Percentiles rank a stretch among this genome's conserved stretches.
phyloP scores from a whole-genome alignment of 2,113 vertebrate species.

The Phrynocephalus versicolor region DNA sequence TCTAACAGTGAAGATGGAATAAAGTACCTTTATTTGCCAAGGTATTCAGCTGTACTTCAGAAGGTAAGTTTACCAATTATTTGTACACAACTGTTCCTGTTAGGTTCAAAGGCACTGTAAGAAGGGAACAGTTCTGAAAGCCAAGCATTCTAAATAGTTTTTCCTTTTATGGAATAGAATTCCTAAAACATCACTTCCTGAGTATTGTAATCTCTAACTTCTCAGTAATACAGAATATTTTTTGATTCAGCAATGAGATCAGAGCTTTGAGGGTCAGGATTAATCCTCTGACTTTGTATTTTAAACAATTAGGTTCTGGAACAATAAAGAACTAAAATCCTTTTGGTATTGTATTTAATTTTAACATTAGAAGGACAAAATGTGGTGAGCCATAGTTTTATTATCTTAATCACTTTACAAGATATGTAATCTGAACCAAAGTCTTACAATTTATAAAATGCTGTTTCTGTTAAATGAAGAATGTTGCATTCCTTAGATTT shows the following conservation, averaged over 20 bases:
- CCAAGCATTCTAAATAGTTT: slow-evolving; percentile 76
- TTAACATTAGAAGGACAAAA: slow-evolving; percentile 55
- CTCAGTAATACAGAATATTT: slow-evolving; percentile 65
- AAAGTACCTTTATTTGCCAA: slow-evolving; percentile 45
- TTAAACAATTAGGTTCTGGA: slow-evolving; percentile 75
- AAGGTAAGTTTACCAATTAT: slow-evolving; percentile 63
- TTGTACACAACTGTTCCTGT: slow-evolving; percentile 47
- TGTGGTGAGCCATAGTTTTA: background rate
- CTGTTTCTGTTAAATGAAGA: slow-evolving; percentile 25
- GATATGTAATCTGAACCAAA: background rate
- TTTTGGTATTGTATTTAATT: slow-evolving; percentile 26
- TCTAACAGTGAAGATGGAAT: slow-evolving; percentile 43
- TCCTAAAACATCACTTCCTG: slow-evolving; percentile 75
- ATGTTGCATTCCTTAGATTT: background rate
- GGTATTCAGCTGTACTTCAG: slow-evolving; percentile 36
- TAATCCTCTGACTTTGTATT: slow-evolving; percentile 72
- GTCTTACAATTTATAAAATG: slow-evolving; percentile 5
- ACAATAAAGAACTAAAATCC: slow-evolving; percentile 61
- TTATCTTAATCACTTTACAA: background rate
- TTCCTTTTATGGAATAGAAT: slow-evolving; percentile 80
- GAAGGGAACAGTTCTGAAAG: slow-evolving; percentile 53
- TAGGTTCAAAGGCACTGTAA: slow-evolving; percentile 67
- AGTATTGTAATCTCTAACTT: slow-evolving; percentile 71
- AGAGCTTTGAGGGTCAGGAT: slow-evolving; percentile 59
- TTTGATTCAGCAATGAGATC: slow-evolving; percentile 68